Percentiles rank a stretch among this genome's conserved stretches.
Conservation (phyloP, 2,888 invertebrate species). For the Hirtodrosophila confusa region DNA sequence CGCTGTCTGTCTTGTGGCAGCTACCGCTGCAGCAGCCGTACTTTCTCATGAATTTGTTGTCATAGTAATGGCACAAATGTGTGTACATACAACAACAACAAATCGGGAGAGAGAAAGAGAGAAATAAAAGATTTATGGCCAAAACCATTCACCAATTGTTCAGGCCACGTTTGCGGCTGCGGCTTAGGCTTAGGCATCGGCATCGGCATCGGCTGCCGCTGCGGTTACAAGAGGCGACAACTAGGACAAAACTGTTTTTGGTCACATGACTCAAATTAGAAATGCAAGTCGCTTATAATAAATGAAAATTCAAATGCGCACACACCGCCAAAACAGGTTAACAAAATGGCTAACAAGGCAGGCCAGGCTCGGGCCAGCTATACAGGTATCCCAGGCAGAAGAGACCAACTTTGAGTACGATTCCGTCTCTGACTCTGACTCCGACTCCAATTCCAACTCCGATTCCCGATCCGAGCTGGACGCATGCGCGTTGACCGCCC, state of each 20-base stretch:
- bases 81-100: conserved; percentile 52
- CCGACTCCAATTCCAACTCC: conserved; percentile 12
- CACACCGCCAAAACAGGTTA: conserved; percentile 59
- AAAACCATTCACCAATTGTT: conserved; percentile 76
- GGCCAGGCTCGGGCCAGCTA: conserved; percentile 12
- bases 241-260: conserved; percentile 79
- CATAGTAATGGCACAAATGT: conserved; percentile 66
- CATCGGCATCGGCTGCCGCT: too few relatives aligned
- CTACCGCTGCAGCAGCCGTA: conserved; percentile 51
- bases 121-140: conserved; percentile 71
- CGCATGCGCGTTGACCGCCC: conserved; percentile 79
- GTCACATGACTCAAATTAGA: conserved; percentile 77
- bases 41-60: conserved; percentile 75
- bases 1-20: conserved; percentile 50
- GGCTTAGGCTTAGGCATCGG: too few relatives aligned
- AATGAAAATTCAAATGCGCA: conserved; percentile 75
- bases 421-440: conserved; percentile 1
- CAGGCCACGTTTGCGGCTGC: conserved; percentile 40
- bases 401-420: background rate
- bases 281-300: conserved; percentile 74
- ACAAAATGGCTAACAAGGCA: conserved; percentile 70
- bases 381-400: conserved; percentile 2
- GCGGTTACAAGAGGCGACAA: conserved; percentile 65
- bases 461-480: conserved; percentile 31
- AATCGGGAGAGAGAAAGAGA: conserved; percentile 35